These are phyloP conservation scores for Alethe castanea DNA, from an alignment of 2,113 vertebrate species.

Conservation along the genomic window DNA sequence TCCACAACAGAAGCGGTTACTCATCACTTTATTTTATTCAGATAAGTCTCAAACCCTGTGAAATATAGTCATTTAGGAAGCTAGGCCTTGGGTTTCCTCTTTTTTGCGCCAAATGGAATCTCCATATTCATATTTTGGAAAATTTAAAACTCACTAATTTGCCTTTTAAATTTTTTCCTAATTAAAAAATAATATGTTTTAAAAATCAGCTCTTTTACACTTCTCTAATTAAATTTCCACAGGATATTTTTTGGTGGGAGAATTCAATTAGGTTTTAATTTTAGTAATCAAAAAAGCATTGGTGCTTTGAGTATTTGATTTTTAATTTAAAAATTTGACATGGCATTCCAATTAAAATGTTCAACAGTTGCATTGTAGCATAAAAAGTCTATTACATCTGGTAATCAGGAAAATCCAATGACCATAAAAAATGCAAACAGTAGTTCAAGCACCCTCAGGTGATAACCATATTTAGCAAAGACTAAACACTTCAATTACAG, in stretches of 20 bases:
- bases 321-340: slow-evolving; percentile 75
- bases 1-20: background rate
- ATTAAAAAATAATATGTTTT: slow-evolving; percentile 72
- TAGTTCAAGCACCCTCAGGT: slow-evolving; percentile 63
- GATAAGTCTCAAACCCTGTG: background rate
- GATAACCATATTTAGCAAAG: slow-evolving; percentile 60
- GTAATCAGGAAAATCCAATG: slow-evolving; percentile 17
- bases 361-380: slow-evolving; percentile 51
- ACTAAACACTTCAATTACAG: slow-evolving; percentile 61
- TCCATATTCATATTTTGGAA: slow-evolving; percentile 42
- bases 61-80: background rate
- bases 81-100: background rate
- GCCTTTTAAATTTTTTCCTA: slow-evolving; percentile 70
- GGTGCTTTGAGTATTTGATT: slow-evolving; percentile 75
- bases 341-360: slow-evolving; percentile 70
- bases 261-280: slow-evolving; percentile 81
- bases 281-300: slow-evolving; percentile 73
- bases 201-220: slow-evolving; percentile 66
- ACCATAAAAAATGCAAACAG: slow-evolving; percentile 64
- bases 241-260: slow-evolving; percentile 71
- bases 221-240: slow-evolving; percentile 79
- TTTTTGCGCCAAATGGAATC: background rate
- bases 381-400: slow-evolving; percentile 54
- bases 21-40: background rate
- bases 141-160: slow-evolving; percentile 65